Base-by-base conservation (phyloP, 2,113 vertebrate genomes). In the Siniperca chuatsi region DNA sequence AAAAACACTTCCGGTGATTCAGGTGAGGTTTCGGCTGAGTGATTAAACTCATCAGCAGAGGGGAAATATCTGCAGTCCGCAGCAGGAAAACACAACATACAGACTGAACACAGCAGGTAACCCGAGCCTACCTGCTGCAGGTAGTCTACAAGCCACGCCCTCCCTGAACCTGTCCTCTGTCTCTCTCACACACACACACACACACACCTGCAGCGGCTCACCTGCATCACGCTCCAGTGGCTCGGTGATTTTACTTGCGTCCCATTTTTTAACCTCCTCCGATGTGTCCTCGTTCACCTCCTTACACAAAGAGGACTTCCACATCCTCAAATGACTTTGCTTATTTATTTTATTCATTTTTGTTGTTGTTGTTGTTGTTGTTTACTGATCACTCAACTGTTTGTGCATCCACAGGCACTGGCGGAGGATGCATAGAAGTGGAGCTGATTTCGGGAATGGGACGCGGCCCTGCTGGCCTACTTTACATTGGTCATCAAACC, bases 131-230 rank as follows among this genome's bases (percentile, higher is more conserved):
- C 85, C 82, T 93, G 91, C 89, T 75, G 71, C 93, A 93, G 90
- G 93, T 94, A 89, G 29, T 0, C 16, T 8, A 54, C 40, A 92
- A 65, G 79, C 92, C 92, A 87, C 94, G 90, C 94, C 94, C 88
- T 77, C 25, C 37, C 21, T 2, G 6, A 50, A 35, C 58, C 25
- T 37, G 48, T 18, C 23, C 46, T 0, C 46, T 15, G 13, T 44
- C 42, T 44, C 42, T 44, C 9, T 7, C 40, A 35, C 9, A 21
- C 58, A 6, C 42, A 18, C 23, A 61, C 42, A 20, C 74, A 8
- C 81, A 72, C 80, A 74, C 88, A 73, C 72, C 87, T 84, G 86
- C 65, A 33, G 67, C 42, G 16, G 40, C 40, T 68, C 37, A 66
- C 62, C 60, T 37, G 72, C 50, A 8, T 46, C 66, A 0, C 60